Evolutionary conservation across 2,888 invertebrate genomes (phyloP).

Genomic region (Stenolophus ochropezus): DNA sequence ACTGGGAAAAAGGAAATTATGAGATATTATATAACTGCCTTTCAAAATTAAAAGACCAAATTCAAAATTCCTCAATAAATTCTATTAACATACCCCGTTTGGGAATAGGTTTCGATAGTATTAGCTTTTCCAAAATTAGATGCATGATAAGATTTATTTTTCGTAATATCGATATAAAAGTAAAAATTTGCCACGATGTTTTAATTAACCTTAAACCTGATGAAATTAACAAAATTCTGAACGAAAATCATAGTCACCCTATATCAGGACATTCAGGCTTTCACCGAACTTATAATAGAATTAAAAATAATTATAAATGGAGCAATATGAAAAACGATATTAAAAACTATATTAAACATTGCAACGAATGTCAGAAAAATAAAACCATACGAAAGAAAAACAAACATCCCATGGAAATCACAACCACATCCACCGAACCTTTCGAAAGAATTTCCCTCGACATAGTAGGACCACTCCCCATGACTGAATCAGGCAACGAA

Average conservation of each 20-base stretch:
- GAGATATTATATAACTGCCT: constrained; percentile 43
- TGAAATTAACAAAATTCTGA: constrained; percentile 61
- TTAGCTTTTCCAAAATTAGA: background rate
- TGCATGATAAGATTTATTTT: constrained; percentile 59
- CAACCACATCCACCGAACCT: constrained; percentile 64
- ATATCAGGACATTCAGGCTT: constrained; percentile 64
- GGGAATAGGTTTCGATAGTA: background rate
- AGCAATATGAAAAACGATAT: constrained; percentile 67
- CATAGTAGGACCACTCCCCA: constrained; percentile 67
- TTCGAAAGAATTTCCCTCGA: constrained; percentile 65
- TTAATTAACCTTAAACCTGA: too few species aligned
- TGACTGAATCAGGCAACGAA: constrained; percentile 66
- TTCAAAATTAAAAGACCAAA: constrained; percentile 18
- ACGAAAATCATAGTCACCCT: constrained; percentile 63
- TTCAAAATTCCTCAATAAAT: constrained; percentile 10
- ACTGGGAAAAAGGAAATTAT: constrained; percentile 48
- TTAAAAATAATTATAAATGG: constrained; percentile 67
- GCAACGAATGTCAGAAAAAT: constrained; percentile 64
- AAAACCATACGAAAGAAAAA: constrained; percentile 61
- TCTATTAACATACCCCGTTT: background rate
- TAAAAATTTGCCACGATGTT: constrained; percentile 63
- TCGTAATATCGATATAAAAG: constrained; percentile 52
- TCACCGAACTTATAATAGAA: constrained; percentile 64
- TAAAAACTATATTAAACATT: constrained; percentile 65
- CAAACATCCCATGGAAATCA: constrained; percentile 65